Evolutionary conservation across 2,888 invertebrate species (phyloP).

Genomic region (Euclidia mi): DNA sequence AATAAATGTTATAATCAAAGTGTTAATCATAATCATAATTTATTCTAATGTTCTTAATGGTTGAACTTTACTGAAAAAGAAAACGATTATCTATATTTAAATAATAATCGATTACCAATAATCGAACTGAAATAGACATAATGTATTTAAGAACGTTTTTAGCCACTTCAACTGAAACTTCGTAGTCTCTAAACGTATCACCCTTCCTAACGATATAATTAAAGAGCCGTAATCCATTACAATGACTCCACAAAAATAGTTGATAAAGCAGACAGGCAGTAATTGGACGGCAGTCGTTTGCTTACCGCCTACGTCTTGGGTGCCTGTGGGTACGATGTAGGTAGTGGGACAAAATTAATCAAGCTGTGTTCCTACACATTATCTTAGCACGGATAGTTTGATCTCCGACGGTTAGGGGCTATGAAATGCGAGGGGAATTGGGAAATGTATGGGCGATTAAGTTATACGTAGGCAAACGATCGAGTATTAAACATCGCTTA

Average conservation of each 20-base stretch:
- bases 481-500: too few species aligned
- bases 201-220: background rate
- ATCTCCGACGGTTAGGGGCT: slow-evolving; percentile 57
- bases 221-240: background rate
- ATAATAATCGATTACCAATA: too few species aligned
- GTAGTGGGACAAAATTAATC: slow-evolving; percentile 75
- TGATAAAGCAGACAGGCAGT: slow-evolving; percentile 48
- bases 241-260: slow-evolving; percentile 21
- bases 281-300: slow-evolving; percentile 56
- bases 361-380: slow-evolving; percentile 74
- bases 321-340: slow-evolving; percentile 27
- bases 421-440: slow-evolving; percentile 30
- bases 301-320: slow-evolving; percentile 42
- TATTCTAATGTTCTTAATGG: too few species aligned
- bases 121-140: too few species aligned
- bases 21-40: too few species aligned
- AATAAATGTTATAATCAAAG: too few species aligned
- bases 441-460: background rate
- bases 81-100: too few species aligned
- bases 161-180: too few species aligned
- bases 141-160: too few species aligned
- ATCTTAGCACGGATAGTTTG: slow-evolving; percentile 69
- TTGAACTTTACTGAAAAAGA: too few species aligned
- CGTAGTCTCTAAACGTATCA: too few species aligned
- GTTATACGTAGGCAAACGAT: too few species aligned